phyloP scores from a whole-genome alignment of 2,113 vertebrate species.

The Urocynchramus pylzowi region DNA sequence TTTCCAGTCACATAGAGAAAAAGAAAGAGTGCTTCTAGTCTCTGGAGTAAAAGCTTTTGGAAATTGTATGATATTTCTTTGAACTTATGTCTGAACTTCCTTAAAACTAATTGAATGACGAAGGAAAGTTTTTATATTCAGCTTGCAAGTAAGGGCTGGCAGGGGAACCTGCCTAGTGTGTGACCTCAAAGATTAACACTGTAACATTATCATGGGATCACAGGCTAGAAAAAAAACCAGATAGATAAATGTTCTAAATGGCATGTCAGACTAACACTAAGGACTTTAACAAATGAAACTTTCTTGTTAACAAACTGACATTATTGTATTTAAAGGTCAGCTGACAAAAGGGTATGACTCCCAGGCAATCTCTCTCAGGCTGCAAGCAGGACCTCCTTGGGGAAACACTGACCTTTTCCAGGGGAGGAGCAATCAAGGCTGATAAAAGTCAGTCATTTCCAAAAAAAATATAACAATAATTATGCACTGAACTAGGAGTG shows the following conservation, averaged over 20 bases:
- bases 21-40: not conserved
- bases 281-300: constrained; percentile 37
- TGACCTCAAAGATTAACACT: constrained; percentile 6
- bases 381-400: not conserved
- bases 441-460: constrained; percentile 53
- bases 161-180: not conserved
- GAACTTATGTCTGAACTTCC: not conserved
- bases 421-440: constrained; percentile 28
- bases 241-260: constrained; percentile 38
- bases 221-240: not conserved
- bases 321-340: constrained; percentile 66
- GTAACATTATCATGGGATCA: not conserved
- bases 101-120: not conserved
- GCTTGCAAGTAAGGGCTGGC: not conserved
- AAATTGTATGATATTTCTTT: not conserved
- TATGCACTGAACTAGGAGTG: constrained; percentile 26
- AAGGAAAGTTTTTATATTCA: not conserved
- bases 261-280: constrained; percentile 29
- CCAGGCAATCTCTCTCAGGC: not conserved
- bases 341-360: constrained; percentile 42
- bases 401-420: constrained; percentile 53
- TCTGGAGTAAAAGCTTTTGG: not conserved
- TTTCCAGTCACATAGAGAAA: not conserved
- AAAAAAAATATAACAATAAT: constrained; percentile 3
- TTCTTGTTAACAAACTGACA: constrained; percentile 58